phyloP scores from a whole-genome alignment of 1,140 invertebrate species.

The Tyrophagus putrescentiae region DNA sequence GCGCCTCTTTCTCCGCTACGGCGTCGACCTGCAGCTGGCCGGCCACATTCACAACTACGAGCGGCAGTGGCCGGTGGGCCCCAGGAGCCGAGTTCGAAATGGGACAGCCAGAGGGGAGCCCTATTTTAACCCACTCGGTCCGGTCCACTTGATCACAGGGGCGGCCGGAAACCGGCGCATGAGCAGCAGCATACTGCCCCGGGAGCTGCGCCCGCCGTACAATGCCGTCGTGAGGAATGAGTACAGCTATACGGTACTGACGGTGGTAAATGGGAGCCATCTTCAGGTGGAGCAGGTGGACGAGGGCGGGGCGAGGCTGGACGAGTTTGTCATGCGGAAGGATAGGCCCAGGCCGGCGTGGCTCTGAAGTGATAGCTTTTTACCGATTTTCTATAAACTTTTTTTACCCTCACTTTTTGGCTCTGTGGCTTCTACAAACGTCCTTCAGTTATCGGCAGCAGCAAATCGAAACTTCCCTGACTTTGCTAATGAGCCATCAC shows the following conservation, averaged over 20 bases:
- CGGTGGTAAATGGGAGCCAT: conserved; percentile 64
- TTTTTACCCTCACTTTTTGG: too few species aligned
- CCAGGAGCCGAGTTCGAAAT: conserved; percentile 60
- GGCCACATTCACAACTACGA: conserved; percentile 94
- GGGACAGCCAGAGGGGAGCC: conserved; percentile 55
- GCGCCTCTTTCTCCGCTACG: conserved; percentile 58
- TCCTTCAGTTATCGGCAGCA: too few species aligned
- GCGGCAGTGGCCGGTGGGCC: conserved; percentile 78
- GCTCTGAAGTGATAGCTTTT: too few species aligned
- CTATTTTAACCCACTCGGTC: conserved; percentile 69
- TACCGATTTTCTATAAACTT: too few species aligned
- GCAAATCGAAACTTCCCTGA: too few species aligned
- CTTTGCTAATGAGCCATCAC: too few species aligned
- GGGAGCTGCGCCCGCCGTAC: conserved; percentile 41
- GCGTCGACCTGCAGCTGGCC: conserved; percentile 86
- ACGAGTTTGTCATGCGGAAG: too few species aligned
- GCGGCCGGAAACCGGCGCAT: conserved; percentile 19
- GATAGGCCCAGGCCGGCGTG: too few species aligned
- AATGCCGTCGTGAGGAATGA: conserved; percentile 70
- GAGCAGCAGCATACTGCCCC: background rate
- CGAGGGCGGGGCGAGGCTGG: too few species aligned
- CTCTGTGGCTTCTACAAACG: too few species aligned
- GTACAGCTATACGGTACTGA: conserved; percentile 81
- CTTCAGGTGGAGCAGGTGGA: conserved; percentile 77
- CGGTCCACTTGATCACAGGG: conserved; percentile 61